Evolutionary conservation across 2,888 invertebrate genomes (phyloP).

Genomic region (Melinopterus prodromus): DNA sequence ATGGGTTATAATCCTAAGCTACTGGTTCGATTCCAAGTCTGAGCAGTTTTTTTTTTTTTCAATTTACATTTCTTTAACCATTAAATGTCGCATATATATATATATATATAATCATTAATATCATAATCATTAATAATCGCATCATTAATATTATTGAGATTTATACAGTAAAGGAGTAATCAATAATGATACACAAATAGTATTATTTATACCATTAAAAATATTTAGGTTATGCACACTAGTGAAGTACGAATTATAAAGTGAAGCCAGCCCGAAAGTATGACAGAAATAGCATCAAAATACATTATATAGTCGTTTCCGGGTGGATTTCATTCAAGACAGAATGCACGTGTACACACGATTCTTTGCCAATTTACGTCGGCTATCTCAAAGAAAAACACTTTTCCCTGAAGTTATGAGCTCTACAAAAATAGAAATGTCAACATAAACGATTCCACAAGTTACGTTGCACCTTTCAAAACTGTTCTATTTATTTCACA

Average conservation of each 20-base stretch:
- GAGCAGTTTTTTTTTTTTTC: too few species aligned
- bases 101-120: too few species aligned
- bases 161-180: too few species aligned
- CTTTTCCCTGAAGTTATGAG: not conserved
- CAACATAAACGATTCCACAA: not conserved
- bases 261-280: not conserved
- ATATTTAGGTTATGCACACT: not conserved
- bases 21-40: too few species aligned
- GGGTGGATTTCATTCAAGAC: not conserved
- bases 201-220: not conserved
- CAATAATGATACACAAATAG: too few species aligned
- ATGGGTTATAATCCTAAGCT: too few species aligned
- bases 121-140: too few species aligned
- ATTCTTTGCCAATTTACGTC: not conserved
- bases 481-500: not conserved
- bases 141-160: too few species aligned
- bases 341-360: not conserved
- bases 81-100: too few species aligned
- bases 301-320: not conserved
- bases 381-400: not conserved
- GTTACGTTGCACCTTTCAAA: not conserved
- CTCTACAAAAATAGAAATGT: not conserved
- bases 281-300: not conserved
- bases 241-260: too few species aligned
- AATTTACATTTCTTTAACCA: too few species aligned